Evolutionary conservation across 2,888 invertebrate genomes (phyloP), one percentile per base, ranked within the genome.

Genomic region (Hirtodrosophila alboralis): DNA sequence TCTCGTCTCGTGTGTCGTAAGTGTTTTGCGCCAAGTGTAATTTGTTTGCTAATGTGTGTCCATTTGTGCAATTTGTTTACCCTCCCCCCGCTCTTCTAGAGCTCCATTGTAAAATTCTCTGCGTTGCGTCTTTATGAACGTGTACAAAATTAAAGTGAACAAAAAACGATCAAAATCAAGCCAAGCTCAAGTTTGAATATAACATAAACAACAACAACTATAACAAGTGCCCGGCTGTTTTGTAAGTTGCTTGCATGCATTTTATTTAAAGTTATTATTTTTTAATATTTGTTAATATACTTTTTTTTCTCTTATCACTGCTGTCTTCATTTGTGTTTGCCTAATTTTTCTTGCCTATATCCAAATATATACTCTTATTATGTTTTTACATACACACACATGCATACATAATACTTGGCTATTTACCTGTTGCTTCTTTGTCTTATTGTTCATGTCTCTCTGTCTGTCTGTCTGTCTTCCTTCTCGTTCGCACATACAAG

Each of bases 371-470:
- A n/a, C n/a, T n/a, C n/a, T n/a, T 23, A 51, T 54, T 2, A 36
- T 28, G 34, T 31, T 18, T 28, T 30, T 37, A 34, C 21, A 38
- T 26, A 47, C 26, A 30, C 21, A 61, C 8, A 34, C n/a, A 33
- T 16, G 43, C 34, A 31, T 30, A 52, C 7, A 9, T 26, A 47
- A 41, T 41, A 36, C 9, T 45, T 54, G 40, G 44, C 36, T 49
- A 49, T 65, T 70, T 71, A 71, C 73, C 70, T 73, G 73, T 73
- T 73, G 75, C 65, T 41, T 56, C 43, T 58, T 61, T 56, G 28
- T 54, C n/a, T n/a, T n/a, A n/a, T 43, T 44, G 31, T 36, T 28
- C 64, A 36, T 26, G 36, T 53, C 40, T 27, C 26, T 56, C 41
- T 45, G 47, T 45, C 40, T 18, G 12, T 62, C 58, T 51, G 9